phyloP scores from a whole-genome alignment of 2,113 vertebrate genomes.

The Sula dactylatra region DNA sequence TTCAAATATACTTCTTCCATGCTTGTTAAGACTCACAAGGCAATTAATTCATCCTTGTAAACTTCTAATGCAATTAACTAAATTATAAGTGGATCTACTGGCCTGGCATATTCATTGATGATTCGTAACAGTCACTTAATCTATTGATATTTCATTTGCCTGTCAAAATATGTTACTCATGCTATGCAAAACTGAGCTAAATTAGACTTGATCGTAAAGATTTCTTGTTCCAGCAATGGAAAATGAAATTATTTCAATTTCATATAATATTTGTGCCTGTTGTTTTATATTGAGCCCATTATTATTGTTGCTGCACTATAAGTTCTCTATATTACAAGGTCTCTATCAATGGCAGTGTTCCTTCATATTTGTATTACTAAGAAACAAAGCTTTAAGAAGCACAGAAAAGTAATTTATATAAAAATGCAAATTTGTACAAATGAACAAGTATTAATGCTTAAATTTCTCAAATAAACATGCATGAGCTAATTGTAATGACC shows the following conservation, averaged over 20 bases:
- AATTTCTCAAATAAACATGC: background rate
- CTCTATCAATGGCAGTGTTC: background rate
- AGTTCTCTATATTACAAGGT: background rate
- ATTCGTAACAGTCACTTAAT: background rate
- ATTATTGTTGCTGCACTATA: background rate
- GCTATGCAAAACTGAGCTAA: background rate
- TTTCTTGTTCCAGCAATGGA: background rate
- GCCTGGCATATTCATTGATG: background rate
- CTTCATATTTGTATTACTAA: background rate
- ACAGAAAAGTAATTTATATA: background rate
- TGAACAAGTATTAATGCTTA: background rate
- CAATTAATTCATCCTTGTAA: background rate
- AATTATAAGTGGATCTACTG: background rate
- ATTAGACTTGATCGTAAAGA: background rate
- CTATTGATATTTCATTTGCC: constrained; percentile 13
- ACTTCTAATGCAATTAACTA: background rate
- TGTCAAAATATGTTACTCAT: background rate
- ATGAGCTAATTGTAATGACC: constrained; percentile 8
- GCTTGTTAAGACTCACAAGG: background rate
- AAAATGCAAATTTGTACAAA: background rate
- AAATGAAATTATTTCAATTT: constrained; percentile 1
- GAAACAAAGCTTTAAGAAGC: background rate
- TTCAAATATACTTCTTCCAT: background rate
- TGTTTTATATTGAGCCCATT: background rate
- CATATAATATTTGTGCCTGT: background rate